Percentiles rank a stretch among this genome's conserved stretches.
Conservation (phyloP, 2,888 invertebrate genomes). For the Dugesia japonica region DNA sequence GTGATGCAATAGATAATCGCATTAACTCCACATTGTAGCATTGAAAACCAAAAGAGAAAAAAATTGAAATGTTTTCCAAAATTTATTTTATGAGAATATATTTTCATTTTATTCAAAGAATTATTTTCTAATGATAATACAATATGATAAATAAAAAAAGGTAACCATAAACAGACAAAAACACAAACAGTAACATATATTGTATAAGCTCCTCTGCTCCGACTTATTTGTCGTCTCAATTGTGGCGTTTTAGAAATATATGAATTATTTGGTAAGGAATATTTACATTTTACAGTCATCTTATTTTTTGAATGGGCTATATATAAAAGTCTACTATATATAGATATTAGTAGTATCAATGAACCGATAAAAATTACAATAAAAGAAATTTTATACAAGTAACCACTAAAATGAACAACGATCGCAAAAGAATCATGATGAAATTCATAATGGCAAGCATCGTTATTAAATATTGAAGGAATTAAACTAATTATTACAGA, state of each 20-base stretch:
- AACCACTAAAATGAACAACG: not conserved
- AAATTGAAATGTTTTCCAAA: slow-evolving; percentile 2
- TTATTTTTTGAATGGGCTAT: not conserved
- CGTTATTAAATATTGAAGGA: not conserved
- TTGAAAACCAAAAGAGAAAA: not conserved
- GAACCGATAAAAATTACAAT: not conserved
- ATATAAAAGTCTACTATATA: not conserved
- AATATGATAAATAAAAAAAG: not conserved
- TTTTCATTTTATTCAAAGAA: not conserved
- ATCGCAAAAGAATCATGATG: not conserved
- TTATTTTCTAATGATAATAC: not conserved
- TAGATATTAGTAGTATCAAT: not conserved
- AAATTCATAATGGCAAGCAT: not conserved
- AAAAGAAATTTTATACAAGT: not conserved
- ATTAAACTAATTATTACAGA: not conserved
- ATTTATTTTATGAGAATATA: not conserved
- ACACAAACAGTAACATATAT: not conserved
- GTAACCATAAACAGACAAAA: not conserved
- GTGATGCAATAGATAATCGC: slow-evolving; percentile 1
- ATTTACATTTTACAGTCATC: not conserved
- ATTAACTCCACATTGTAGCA: not conserved
- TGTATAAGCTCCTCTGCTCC: not conserved
- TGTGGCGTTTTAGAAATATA: not conserved
- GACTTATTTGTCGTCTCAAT: not conserved
- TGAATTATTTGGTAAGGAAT: not conserved